Conservation (phyloP, 2,797 vertebrate genomes). For the Helostoma temminkii region DNA sequence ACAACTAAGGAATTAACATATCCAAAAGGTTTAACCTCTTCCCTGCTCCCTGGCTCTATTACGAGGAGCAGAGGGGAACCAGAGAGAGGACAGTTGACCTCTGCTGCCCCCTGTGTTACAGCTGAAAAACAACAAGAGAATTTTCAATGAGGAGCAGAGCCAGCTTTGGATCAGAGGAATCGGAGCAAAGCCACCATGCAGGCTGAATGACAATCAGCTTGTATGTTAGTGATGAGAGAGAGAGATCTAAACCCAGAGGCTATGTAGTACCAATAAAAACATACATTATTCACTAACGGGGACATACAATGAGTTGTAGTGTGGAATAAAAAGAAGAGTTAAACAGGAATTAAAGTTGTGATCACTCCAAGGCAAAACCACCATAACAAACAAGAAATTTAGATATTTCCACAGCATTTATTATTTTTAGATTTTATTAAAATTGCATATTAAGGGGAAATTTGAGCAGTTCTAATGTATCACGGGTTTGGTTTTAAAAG, state of each 20-base stretch:
- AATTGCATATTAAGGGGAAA: conserved; percentile 7
- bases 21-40: conserved; percentile 75
- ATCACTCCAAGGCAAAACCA: conserved; percentile 44
- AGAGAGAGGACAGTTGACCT: conserved; percentile 74
- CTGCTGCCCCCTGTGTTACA: conserved; percentile 82
- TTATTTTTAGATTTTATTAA: conserved; percentile 22
- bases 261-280: conserved; percentile 73
- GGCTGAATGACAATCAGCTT: conserved; percentile 77
- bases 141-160: conserved; percentile 65
- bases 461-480: conserved; percentile 18
- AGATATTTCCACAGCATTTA: conserved; percentile 12
- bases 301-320: conserved; percentile 49
- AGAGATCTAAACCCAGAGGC: conserved; percentile 61
- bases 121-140: conserved; percentile 74
- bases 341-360: conserved; percentile 45
- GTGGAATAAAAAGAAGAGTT: conserved; percentile 48
- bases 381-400: conserved; percentile 29
- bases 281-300: conserved; percentile 72
- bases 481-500: conserved; percentile 7
- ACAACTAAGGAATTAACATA: conserved; percentile 80
- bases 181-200: conserved; percentile 59
- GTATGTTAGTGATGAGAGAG: conserved; percentile 65
- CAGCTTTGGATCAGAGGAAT: conserved; percentile 69
- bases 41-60: conserved; percentile 46
- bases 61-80: conserved; percentile 41